Evolutionary conservation across 2,888 invertebrate genomes (phyloP).

Genomic region (Papilio gigon): DNA sequence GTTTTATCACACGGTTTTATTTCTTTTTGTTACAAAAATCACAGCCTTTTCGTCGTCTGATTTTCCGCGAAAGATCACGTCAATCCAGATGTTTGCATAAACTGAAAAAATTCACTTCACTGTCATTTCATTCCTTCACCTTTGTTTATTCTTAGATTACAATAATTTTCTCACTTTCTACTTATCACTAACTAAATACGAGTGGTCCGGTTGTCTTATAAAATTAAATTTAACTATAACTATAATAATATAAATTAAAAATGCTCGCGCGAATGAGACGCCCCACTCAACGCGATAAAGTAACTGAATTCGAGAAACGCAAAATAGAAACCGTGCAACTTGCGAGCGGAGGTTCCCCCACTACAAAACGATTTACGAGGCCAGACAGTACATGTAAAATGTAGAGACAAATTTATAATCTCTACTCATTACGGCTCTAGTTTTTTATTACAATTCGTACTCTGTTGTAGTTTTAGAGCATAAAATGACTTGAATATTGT

Average conservation of each 20-base stretch:
- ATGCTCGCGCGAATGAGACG: slow-evolving; percentile 67
- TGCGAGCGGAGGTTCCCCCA: slow-evolving; percentile 74
- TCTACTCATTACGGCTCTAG: slow-evolving; percentile 25
- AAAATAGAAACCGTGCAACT: slow-evolving; percentile 81
- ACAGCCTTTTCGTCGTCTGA: slow-evolving; percentile 62
- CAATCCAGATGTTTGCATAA: slow-evolving; percentile 61
- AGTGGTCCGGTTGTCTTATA: slow-evolving; percentile 55
- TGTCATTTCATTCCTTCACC: slow-evolving; percentile 58
- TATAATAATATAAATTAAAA: slow-evolving; percentile 69
- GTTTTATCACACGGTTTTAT: slow-evolving; percentile 55
- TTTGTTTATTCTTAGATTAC: slow-evolving; percentile 56
- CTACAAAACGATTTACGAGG: slow-evolving; percentile 75
- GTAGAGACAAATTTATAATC: slow-evolving; percentile 59
- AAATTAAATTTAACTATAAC: slow-evolving; percentile 65
- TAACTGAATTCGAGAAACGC: slow-evolving; percentile 79
- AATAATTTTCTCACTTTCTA: slow-evolving; percentile 42
- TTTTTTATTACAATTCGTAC: slow-evolving; percentile 37
- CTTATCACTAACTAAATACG: slow-evolving; percentile 59
- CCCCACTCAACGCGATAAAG: slow-evolving; percentile 71
- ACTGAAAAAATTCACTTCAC: slow-evolving; percentile 66
- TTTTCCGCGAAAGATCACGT: slow-evolving; percentile 56
- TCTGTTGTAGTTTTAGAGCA: neutral
- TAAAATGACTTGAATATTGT: slow-evolving; percentile 1
- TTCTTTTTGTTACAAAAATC: slow-evolving; percentile 57
- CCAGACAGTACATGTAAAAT: slow-evolving; percentile 70